Percentiles rank a stretch among this genome's conserved stretches.
Evolutionary conservation across 2,797 vertebrate genomes (phyloP).

Genomic region (Mico argentatus): DNA sequence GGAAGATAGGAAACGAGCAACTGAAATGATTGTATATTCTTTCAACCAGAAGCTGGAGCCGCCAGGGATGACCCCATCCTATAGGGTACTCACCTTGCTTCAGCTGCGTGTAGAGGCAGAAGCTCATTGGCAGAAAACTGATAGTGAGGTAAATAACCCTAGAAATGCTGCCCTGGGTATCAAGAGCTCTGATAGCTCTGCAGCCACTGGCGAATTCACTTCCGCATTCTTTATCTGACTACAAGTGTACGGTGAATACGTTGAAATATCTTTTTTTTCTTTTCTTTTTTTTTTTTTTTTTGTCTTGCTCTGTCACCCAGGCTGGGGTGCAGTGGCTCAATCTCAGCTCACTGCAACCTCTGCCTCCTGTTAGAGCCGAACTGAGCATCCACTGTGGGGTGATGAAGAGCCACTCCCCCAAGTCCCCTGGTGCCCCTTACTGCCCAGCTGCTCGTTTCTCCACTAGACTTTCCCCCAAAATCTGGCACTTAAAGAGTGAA

Average conservation of each 20-base stretch:
- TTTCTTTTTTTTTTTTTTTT: too few species aligned
- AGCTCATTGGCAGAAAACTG: background rate
- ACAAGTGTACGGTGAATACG: too few species aligned
- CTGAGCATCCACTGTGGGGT: background rate
- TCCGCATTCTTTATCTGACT: background rate
- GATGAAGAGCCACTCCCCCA: background rate
- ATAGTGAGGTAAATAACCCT: background rate
- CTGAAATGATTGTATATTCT: background rate
- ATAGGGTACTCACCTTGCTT: too few species aligned
- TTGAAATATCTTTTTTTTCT: too few species aligned
- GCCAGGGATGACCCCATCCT: too few species aligned
- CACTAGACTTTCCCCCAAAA: background rate
- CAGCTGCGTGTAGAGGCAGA: background rate
- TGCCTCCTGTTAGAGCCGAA: background rate
- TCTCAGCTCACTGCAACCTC: too few species aligned
- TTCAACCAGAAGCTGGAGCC: rapidly evolving
- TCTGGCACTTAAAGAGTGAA: background rate
- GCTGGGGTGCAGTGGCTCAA: too few species aligned
- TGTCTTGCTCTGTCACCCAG: too few species aligned
- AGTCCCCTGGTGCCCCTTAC: background rate
- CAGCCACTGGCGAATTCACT: background rate
- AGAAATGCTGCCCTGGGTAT: background rate
- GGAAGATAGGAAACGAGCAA: background rate
- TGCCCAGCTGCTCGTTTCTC: background rate
- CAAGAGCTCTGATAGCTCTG: background rate